These are phyloP conservation scores for Darevskia nairensis DNA, from an alignment of 2,797 vertebrate genomes.

Conservation along the genomic window DNA sequence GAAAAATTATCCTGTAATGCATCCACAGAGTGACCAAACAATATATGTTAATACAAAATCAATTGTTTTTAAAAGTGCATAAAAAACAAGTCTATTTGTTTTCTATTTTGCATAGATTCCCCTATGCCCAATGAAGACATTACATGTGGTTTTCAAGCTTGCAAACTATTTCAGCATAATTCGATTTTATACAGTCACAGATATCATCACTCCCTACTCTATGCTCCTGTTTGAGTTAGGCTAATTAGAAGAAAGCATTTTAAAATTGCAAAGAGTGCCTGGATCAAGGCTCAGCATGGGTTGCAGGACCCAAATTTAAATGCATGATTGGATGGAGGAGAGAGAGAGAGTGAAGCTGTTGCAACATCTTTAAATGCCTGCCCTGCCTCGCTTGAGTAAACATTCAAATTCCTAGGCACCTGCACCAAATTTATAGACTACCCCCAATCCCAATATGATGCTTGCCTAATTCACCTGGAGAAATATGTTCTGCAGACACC, in stretches of 20 bases:
- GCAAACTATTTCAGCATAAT: not conserved
- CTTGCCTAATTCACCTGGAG: not conserved
- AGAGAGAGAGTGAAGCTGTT: not conserved
- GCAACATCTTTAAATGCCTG: not conserved
- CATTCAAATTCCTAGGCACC: not conserved
- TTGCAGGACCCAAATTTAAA: not conserved
- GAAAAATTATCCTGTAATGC: constrained; percentile 28
- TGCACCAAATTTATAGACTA: not conserved
- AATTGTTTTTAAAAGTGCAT: not conserved
- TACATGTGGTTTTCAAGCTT: not conserved
- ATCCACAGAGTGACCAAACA: constrained; percentile 1
- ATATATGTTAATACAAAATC: constrained; percentile 11
- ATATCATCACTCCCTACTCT: not conserved
- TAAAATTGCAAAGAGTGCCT: not conserved
- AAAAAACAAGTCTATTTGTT: not conserved
- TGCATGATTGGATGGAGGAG: not conserved
- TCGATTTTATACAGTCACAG: not conserved
- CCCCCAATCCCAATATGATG: no score
- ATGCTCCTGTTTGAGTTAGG: not conserved
- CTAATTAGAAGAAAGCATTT: not conserved
- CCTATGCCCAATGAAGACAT: not conserved
- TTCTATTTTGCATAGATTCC: constrained; percentile 13
- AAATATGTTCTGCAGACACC: not conserved
- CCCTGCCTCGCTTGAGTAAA: not conserved
- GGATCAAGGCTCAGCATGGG: not conserved